Evolutionary conservation across 2,888 invertebrate genomes (phyloP).

Genomic region (Iselma pallidipennis): DNA sequence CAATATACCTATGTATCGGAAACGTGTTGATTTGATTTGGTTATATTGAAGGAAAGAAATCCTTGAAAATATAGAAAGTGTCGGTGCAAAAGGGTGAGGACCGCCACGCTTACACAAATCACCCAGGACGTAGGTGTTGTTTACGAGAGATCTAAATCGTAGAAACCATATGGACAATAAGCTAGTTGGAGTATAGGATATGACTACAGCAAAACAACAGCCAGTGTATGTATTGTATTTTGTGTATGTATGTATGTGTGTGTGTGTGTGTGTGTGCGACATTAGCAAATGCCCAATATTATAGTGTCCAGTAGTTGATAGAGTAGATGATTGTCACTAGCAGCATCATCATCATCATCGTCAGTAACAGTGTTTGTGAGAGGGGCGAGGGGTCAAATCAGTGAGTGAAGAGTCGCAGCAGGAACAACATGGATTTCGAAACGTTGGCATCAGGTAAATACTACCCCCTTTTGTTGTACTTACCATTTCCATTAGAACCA

Average conservation of each 20-base stretch:
- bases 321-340: constrained; percentile 41
- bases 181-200: constrained; percentile 19
- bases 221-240: not conserved
- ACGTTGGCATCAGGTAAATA: constrained; percentile 54
- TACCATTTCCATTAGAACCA: constrained; percentile 3
- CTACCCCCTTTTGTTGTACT: constrained; percentile 12
- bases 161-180: constrained; percentile 20
- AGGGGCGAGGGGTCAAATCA: constrained; percentile 42
- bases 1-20: too few species aligned
- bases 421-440: constrained; percentile 49
- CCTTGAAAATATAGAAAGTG: too few species aligned
- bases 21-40: too few species aligned
- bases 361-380: constrained; percentile 15
- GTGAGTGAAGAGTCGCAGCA: constrained; percentile 32
- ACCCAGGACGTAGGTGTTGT: constrained; percentile 9
- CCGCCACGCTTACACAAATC: not conserved
- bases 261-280: not conserved
- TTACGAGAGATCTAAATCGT: constrained; percentile 20
- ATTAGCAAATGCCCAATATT: constrained; percentile 32
- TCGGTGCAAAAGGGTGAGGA: too few species aligned
- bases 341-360: constrained; percentile 2
- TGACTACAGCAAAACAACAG: constrained; percentile 16
- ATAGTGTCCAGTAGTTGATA: constrained; percentile 30
- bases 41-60: too few species aligned
- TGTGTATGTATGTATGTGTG: not conserved